Evolutionary conservation across 64 coral and sea anemone species (phyloP), one percentile per base, ranked within the genome.

Genomic region (Hydrozoanthus tunicans): DNA sequence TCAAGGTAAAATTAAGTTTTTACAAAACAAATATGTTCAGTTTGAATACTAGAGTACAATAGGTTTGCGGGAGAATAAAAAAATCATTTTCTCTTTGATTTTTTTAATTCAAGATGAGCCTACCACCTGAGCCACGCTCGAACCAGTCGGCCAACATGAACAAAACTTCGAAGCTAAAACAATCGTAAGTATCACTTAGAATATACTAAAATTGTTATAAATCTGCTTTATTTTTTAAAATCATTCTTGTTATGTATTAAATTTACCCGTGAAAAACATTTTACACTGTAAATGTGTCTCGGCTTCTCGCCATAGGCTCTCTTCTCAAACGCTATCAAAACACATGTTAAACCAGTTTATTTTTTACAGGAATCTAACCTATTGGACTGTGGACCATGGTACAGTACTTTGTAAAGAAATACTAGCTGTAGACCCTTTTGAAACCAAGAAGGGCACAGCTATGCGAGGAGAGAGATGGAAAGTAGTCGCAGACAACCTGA

Each of bases 351-450:
- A 80, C 51, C 3, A 27, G 32, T 15, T 27, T 43, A 70, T 81
- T 91, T 80, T 80, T 80, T 80, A 69, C 77, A 81, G 77, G 77
- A 91, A 91, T 81, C 66, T 51, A 68, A 91, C 81, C 77, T 81
- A 12, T 71, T 91, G 66, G 90, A 91, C 90, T 32, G 76, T 75
- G 58, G 76, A 80, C 54, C 76, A 81, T 32, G 90, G 80, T 24
- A 91, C 61, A 13, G 53, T 81, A 52, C 15, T 91, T 53, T 91
- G 90, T 56, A 91, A 24, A 91, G 90, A 91, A 81, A 91, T 91
- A 62, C 62, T 91, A 11, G 78, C 77, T 62, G 78, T 91, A 80
- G 90, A 91, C 77, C 90, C 90, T 14, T 91, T 91, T 81, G 77
- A 81, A 55, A 91, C 90, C 26, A 91, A 81, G 57, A 91, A 91